Conservation (phyloP, 2,797 vertebrate genomes). For the Phrynocephalus forsythii region DNA sequence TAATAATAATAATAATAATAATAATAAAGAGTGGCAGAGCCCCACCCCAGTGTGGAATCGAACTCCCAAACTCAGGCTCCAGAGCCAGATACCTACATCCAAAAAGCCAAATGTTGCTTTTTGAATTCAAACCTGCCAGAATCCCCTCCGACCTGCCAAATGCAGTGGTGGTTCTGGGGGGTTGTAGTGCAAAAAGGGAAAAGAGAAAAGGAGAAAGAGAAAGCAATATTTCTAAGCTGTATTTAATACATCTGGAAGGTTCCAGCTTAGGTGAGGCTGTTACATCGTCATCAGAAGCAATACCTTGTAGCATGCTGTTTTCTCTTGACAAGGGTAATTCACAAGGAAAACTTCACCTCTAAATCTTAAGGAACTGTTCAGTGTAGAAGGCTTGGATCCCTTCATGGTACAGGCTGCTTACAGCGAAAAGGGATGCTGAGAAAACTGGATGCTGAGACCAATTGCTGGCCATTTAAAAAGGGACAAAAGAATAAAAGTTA, state of each 20-base stretch:
- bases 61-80: too few species aligned
- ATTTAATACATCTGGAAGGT: background rate
- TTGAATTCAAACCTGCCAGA: background rate
- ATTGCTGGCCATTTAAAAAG: background rate
- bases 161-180: background rate
- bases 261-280: too few species aligned
- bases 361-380: background rate
- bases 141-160: background rate
- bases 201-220: too few species aligned
- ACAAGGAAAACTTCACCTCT: background rate
- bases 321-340: background rate
- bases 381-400: background rate
- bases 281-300: background rate
- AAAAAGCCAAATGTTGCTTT: background rate
- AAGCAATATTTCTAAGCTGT: background rate
- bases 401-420: background rate
- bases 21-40: too few species aligned
- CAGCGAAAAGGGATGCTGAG: too few species aligned
- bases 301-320: background rate
- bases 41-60: too few species aligned
- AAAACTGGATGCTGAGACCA: too few species aligned
- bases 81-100: too few species aligned
- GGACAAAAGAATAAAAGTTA: too few species aligned
- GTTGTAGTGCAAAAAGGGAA: too few species aligned
- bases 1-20: too few species aligned